Conservation (phyloP, 2,113 vertebrate species). For the Struthio camelus region DNA sequence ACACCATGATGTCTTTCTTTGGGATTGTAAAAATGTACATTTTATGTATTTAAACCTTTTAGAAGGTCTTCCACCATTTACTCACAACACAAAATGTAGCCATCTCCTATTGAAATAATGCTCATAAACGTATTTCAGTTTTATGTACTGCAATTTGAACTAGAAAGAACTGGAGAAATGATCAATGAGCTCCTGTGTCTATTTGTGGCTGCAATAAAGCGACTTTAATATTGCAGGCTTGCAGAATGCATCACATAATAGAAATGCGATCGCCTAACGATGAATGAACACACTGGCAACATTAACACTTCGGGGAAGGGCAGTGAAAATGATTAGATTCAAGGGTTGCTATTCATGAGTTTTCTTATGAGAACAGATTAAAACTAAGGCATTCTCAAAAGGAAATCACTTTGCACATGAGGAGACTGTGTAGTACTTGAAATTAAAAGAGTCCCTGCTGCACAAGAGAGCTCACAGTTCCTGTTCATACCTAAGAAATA, state of each 20-base stretch:
- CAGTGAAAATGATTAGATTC: conserved; percentile 27
- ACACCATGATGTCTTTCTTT: conserved; percentile 23
- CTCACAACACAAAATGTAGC: conserved; percentile 3
- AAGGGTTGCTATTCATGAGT: background rate
- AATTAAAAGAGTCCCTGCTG: background rate
- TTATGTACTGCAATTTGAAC: conserved; percentile 48
- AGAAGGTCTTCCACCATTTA: conserved; percentile 10
- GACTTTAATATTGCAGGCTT: conserved; percentile 43
- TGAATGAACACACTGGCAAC: conserved; percentile 9
- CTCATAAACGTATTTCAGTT: conserved; percentile 52
- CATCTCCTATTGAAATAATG: conserved; percentile 20
- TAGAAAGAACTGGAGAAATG: conserved; percentile 3
- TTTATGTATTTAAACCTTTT: conserved; percentile 62
- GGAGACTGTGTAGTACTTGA: background rate
- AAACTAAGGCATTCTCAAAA: conserved; percentile 2
- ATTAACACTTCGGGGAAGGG: conserved; percentile 27
- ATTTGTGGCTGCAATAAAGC: conserved; percentile 60
- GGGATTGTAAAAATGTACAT: conserved; percentile 50
- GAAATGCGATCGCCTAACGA: background rate
- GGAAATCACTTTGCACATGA: background rate
- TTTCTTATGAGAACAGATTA: background rate
- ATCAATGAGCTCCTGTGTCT: conserved; percentile 43
- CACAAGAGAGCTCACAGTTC: background rate
- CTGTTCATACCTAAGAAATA: background rate
- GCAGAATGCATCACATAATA: background rate